Evolutionary conservation across 1,140 invertebrate genomes (phyloP), one percentile per base, ranked within the genome.

Genomic region (Apis florea): DNA sequence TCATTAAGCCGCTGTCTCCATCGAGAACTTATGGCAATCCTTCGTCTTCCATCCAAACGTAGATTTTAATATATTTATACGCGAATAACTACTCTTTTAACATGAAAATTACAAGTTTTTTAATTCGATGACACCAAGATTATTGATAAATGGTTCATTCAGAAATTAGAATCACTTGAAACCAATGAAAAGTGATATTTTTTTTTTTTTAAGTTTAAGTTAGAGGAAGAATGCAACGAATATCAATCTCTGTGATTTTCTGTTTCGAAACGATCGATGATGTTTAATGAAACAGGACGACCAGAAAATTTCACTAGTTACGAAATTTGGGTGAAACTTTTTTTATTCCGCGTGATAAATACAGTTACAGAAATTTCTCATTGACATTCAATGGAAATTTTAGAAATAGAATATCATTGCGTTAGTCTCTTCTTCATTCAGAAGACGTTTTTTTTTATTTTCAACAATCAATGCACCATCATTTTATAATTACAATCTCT

Each of bases 271-370:
- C 17, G 40, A 49, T 21, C 26, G 19, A 54, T 24, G n/a, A 12
- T 21, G 69, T 72, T 72, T 79, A 79, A 79, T 74, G 51, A 31
- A 56, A 73, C 70, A 73, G 12, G 61, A 74, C 76, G 67, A 71
- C 24, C 51, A 66, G 78, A 63, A 59, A 64, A 80, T 80, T 80
- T 80, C 70, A 74, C 78, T 80, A 11, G 68, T 73, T 79, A 66
- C 59, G 59, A 79, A 71, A 80, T 73, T 40, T 40, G 31, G 5
- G 31, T 40, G 31, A 5, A 40, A 40, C n/a, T n/a, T n/a, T n/a
- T n/a, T n/a, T n/a, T n/a, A n/a, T n/a, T n/a, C n/a, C n/a, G n/a
- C 31, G 31, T 40, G 31, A 6, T 40, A 40, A 40, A 40, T 40
- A 6, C n/a, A 13, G 10, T n/a, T 40, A n/a, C 19, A n/a, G 59